phyloP scores from a whole-genome alignment of 2,888 invertebrate species.

The Pardosa pseudoannulata region DNA sequence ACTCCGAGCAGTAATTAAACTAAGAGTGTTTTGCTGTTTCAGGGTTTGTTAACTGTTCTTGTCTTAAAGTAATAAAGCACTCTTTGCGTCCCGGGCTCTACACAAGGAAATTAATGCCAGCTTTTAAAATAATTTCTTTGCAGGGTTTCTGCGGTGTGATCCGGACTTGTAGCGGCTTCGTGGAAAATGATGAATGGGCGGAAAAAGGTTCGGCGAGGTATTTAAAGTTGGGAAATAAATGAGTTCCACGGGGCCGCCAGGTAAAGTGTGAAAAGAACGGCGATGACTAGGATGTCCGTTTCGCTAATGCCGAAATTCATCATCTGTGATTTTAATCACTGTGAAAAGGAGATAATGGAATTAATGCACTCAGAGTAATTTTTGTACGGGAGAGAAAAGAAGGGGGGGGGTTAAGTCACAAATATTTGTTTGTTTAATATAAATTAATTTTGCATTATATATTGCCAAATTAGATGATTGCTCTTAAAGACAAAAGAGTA shows the following conservation, averaged over 20 bases:
- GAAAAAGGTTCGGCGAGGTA: not conserved
- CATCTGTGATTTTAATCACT: not conserved
- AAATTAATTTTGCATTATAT: no score
- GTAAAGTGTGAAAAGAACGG: not conserved
- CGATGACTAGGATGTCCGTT: not conserved
- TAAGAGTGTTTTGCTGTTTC: conserved; percentile 59
- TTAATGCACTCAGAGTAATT: not conserved
- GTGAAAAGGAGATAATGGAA: not conserved
- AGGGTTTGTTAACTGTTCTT: not conserved
- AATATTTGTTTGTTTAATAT: no score
- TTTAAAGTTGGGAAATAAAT: conserved; percentile 4
- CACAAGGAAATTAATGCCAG: conserved; percentile 12
- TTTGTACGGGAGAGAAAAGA: no score
- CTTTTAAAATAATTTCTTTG: conserved; percentile 17
- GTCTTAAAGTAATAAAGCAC: conserved; percentile 6
- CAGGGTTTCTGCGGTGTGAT: not conserved
- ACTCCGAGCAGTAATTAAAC: conserved; percentile 60
- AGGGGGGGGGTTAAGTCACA: no score
- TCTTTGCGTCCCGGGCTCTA: not conserved
- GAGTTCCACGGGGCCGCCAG: not conserved
- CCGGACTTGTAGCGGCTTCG: not conserved
- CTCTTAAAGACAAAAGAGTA: no score
- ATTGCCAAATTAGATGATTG: no score
- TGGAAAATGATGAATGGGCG: conserved; percentile 3
- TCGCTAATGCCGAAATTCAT: not conserved